phyloP scores from a whole-genome alignment of 2,797 vertebrate species.

The Mormyrops boulengeri region DNA sequence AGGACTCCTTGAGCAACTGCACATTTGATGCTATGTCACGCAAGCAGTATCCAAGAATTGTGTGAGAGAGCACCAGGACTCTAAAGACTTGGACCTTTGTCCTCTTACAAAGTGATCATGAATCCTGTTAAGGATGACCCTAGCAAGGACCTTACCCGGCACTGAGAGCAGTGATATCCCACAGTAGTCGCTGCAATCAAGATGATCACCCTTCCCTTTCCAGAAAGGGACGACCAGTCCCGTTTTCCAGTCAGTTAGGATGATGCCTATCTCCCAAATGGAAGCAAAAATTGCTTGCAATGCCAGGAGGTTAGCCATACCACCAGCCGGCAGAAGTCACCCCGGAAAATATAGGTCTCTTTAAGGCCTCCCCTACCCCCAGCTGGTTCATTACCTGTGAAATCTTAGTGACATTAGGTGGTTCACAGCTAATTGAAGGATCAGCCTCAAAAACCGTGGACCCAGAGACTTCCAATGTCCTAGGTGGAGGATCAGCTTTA shows the following conservation, averaged over 20 bases:
- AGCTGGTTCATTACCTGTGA: neutral
- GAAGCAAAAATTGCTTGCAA: neutral
- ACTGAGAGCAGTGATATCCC: neutral
- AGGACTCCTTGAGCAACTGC: neutral
- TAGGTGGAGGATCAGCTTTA: no score
- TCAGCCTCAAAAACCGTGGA: neutral
- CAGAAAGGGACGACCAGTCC: neutral
- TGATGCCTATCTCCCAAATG: neutral
- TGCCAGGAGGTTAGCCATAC: neutral
- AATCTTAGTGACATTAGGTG: neutral
- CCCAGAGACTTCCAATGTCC: no score
- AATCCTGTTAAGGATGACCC: neutral
- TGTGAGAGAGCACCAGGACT: neutral
- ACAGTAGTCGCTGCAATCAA: neutral
- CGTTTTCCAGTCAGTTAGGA: neutral
- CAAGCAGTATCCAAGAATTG: neutral
- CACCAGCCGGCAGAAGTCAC: neutral
- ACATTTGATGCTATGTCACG: neutral
- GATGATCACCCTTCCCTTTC: neutral
- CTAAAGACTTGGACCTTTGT: neutral
- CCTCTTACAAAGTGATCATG: neutral
- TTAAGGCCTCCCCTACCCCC: neutral
- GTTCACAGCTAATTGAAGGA: neutral
- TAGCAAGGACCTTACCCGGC: neutral
- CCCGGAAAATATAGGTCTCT: neutral